Evolutionary conservation across 2,888 invertebrate genomes (phyloP).

Genomic region (Cephonodes hylas): DNA sequence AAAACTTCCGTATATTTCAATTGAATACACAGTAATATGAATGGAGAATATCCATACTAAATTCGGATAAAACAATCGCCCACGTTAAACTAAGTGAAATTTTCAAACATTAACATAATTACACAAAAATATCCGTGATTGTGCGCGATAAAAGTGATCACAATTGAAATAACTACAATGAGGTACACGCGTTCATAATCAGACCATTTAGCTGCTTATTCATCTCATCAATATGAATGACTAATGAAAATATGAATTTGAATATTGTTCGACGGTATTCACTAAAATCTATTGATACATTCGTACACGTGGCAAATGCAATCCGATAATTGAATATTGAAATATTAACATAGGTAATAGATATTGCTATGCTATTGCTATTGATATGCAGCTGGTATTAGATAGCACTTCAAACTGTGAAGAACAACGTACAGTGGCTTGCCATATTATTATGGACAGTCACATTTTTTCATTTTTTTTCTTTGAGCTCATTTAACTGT

Average conservation of each 20-base stretch:
- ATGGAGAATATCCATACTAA: not conserved
- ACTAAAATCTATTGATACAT: conserved; percentile 50
- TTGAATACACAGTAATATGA: not conserved
- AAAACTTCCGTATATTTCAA: too few species aligned
- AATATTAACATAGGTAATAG: conserved; percentile 54
- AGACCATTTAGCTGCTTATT: conserved; percentile 58
- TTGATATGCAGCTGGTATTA: conserved; percentile 11
- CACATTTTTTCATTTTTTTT: not conserved
- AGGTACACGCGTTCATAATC: conserved; percentile 41
- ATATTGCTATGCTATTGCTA: conserved; percentile 18
- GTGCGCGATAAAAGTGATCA: conserved; percentile 26
- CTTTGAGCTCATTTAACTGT: too few species aligned
- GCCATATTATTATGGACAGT: not conserved
- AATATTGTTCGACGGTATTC: conserved; percentile 62
- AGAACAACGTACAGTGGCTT: not conserved
- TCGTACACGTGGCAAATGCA: conserved; percentile 36
- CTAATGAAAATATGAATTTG: conserved; percentile 66
- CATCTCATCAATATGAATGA: conserved; percentile 60
- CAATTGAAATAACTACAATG: conserved; percentile 27
- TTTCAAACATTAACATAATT: not conserved
- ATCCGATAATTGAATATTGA: conserved; percentile 55
- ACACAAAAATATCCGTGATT: conserved; percentile 9
- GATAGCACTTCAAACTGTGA: not conserved
- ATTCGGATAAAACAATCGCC: not conserved
- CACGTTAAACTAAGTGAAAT: not conserved